Base-by-base conservation (phyloP, 2,888 invertebrate genomes). In the Meiosimyza decipiens region DNA sequence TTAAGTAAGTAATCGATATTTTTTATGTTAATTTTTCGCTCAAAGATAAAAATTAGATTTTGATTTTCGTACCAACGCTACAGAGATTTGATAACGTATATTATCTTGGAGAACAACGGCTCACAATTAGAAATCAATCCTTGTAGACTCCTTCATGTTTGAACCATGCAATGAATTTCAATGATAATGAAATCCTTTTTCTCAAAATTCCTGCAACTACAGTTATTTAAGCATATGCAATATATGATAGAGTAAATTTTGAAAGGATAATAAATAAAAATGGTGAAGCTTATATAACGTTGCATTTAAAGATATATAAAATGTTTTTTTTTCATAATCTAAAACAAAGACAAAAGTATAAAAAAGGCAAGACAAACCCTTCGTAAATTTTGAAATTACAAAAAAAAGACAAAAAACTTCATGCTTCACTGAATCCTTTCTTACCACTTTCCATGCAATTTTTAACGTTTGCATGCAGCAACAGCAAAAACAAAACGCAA, bases 251-350 rank as follows among this genome's bases (percentile, higher is more conserved):
- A 64, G 40, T 40, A 5, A 40, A 9, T 40, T 40, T 40, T 40
- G 9, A 22, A 51, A 64, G 51, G 22, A 64, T 22, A 50, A 49
- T 12, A 50, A 62, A 50, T 18, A 73, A 72, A 72, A 75, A 75
- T 72, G 64, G 73, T 40, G 73, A 74, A 73, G 72, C 75, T 67
- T 73, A 70, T 75, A 77, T 77, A 77, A 77, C 71, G 75, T 77
- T 77, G 74, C 75, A 74, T 75, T 77, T 73, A 77, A 75, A 73
- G 7, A 16, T n/a, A 18, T 15, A 33, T 11, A 13, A 12, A 60
- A n/a, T 4, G 9, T 1, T 40, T 60, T 60, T 40, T 40, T 40
- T 40, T 9, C 22, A 22, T 2, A 22, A 40, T 1, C 40, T 40
- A 40, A 60, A 60, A 60, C n/a, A 33, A 40, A 15, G 15, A 62